These are phyloP conservation scores for Falco punctatus DNA, from an alignment of 2,113 vertebrate species.

Conservation along the genomic window DNA sequence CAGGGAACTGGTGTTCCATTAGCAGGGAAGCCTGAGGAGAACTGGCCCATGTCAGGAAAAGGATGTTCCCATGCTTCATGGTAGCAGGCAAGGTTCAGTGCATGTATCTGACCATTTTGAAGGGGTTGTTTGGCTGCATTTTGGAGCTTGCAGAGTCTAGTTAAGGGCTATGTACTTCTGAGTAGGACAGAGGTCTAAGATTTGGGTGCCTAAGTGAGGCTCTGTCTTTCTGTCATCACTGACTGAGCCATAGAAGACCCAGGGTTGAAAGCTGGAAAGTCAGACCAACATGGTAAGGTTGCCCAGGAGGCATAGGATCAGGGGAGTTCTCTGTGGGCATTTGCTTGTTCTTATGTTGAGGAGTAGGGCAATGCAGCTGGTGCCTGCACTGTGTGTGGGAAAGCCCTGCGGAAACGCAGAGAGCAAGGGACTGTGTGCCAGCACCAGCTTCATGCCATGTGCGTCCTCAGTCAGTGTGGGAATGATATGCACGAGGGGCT, in stretches of 20 bases:
- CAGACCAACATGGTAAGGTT: not conserved
- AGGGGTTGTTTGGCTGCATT: not conserved
- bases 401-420: not conserved
- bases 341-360: not conserved
- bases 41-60: not conserved
- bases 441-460: accelerated
- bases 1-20: not conserved
- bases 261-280: not conserved
- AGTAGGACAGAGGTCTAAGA: not conserved
- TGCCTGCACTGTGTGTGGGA: not conserved
- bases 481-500: not conserved
- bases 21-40: not conserved
- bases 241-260: not conserved
- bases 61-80: not conserved
- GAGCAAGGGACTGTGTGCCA: accelerated
- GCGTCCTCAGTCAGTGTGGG: not conserved
- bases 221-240: not conserved
- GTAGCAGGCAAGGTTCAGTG: not conserved
- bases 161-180: not conserved
- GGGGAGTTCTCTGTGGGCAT: not conserved
- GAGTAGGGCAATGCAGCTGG: not conserved
- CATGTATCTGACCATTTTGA: not conserved
- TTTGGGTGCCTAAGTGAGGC: not conserved
- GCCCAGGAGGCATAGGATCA: not conserved
- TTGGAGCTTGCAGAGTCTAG: not conserved